Evolutionary conservation across 2,888 invertebrate species (phyloP).

Genomic region (Pseudococcus viburni): DNA sequence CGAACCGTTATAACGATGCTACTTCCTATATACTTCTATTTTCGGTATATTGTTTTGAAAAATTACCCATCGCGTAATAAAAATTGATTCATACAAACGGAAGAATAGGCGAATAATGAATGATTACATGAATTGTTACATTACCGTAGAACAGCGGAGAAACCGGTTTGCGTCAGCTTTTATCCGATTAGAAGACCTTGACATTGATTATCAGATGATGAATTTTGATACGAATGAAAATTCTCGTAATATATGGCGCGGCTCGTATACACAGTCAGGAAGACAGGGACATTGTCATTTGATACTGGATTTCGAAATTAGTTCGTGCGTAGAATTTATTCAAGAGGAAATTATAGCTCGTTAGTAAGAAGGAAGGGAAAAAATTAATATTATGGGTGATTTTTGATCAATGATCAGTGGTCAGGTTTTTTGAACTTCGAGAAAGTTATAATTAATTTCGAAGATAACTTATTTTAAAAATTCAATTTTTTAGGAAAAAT

Average conservation of each 20-base stretch:
- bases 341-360: background rate
- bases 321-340: background rate
- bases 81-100: background rate
- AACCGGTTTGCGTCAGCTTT: slow-evolving; percentile 21
- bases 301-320: slow-evolving; percentile 24
- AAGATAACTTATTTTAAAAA: background rate
- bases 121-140: slow-evolving; percentile 6
- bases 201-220: slow-evolving; percentile 26
- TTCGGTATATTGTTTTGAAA: background rate
- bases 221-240: slow-evolving; percentile 8
- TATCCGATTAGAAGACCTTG: slow-evolving; percentile 15
- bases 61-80: background rate
- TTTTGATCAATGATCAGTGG: background rate
- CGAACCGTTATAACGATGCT: background rate
- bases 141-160: background rate
- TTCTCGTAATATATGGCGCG: no score
- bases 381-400: background rate
- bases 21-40: no score
- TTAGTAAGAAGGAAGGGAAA: background rate
- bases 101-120: background rate
- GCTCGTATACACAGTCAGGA: background rate
- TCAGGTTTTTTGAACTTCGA: background rate
- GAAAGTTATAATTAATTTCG: background rate
- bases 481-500: no score
- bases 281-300: slow-evolving; percentile 3